Evolutionary conservation across 1,140 invertebrate species (phyloP).

Genomic region (Asobara japonica): DNA sequence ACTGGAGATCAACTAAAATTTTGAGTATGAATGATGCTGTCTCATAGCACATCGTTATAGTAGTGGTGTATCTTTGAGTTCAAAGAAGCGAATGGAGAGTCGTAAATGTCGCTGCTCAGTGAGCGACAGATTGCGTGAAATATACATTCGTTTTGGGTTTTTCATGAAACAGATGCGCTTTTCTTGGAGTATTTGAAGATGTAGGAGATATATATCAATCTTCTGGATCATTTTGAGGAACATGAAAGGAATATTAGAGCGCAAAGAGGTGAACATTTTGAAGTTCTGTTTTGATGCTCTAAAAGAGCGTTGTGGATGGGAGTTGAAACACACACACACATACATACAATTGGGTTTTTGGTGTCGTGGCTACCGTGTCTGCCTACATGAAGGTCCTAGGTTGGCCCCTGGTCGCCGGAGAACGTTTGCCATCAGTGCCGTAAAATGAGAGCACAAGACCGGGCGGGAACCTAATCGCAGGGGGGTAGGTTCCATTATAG

Average conservation of each 20-base stretch:
- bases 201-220: not conserved
- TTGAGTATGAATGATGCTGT: not conserved
- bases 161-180: not conserved
- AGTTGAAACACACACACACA: too few species aligned
- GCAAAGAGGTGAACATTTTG: not conserved
- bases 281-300: too few species aligned
- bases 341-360: too few species aligned
- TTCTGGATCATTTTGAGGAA: not conserved
- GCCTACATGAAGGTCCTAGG: too few species aligned
- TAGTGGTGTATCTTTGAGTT: not conserved
- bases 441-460: too few species aligned
- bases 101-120: conserved; percentile 8
- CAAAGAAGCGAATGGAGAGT: not conserved
- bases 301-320: too few species aligned
- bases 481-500: too few species aligned
- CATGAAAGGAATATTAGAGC: not conserved
- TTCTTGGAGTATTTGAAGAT: not conserved
- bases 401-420: too few species aligned
- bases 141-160: not conserved
- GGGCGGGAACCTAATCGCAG: too few species aligned
- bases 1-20: not conserved
- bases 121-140: not conserved
- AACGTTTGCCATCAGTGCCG: too few species aligned
- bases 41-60: not conserved
- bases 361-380: too few species aligned